Evolutionary conservation across 2,888 invertebrate species (phyloP).

Genomic region (Malthinus flaveolus): DNA sequence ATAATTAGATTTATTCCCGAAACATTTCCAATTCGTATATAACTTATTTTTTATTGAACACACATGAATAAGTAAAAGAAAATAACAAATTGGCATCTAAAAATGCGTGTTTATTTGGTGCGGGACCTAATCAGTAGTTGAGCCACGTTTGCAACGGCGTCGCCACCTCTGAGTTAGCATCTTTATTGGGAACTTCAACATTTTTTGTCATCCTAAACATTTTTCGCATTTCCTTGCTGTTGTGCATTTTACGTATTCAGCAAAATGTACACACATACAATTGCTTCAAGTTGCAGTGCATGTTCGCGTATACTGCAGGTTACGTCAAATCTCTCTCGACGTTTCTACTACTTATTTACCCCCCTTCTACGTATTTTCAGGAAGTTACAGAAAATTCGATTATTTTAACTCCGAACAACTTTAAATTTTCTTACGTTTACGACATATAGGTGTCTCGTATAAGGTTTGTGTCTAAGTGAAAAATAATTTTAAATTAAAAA

Average conservation of each 20-base stretch:
- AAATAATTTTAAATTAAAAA: constrained; percentile 11
- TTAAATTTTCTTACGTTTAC: too few relatives aligned
- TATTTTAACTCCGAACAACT: too few relatives aligned
- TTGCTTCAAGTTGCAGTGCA: constrained; percentile 39
- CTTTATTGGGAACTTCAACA: constrained; percentile 40
- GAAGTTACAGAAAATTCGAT: neutral
- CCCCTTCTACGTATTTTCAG: neutral
- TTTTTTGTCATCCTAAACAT: constrained; percentile 42
- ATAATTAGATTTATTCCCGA: neutral
- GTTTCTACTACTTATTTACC: too few relatives aligned
- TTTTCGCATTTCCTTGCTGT: constrained; percentile 41
- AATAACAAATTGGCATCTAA: constrained; percentile 34
- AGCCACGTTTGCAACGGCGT: constrained; percentile 35
- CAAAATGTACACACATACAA: constrained; percentile 37
- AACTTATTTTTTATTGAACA: neutral
- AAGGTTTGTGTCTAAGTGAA: too few relatives aligned
- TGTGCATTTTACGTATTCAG: constrained; percentile 39
- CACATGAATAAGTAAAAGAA: neutral
- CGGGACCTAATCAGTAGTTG: constrained; percentile 36
- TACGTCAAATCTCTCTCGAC: constrained; percentile 20
- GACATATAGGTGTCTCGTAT: too few relatives aligned
- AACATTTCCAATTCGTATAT: neutral
- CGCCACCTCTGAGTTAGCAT: constrained; percentile 32
- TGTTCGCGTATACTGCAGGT: constrained; percentile 42
- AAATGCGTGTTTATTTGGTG: constrained; percentile 38